Evolutionary conservation across 2,797 vertebrate genomes (phyloP).

Genomic region (Emys orbicularis): DNA sequence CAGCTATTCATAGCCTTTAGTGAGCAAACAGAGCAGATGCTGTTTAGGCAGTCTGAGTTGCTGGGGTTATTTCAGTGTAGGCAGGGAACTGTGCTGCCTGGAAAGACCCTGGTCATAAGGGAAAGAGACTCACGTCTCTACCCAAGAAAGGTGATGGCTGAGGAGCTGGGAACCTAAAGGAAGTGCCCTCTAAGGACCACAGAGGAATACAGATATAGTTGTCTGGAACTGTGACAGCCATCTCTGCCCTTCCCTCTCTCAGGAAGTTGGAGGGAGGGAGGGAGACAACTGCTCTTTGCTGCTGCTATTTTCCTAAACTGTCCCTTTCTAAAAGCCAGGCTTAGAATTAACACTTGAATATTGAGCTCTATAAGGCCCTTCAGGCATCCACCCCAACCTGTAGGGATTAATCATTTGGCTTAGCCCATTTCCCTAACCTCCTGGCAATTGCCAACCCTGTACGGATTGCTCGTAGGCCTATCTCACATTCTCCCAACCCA

Average conservation of each 20-base stretch:
- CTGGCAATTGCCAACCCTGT: not conserved
- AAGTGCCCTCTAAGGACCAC: not conserved
- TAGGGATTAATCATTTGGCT: not conserved
- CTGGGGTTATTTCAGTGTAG: not conserved
- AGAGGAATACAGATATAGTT: not conserved
- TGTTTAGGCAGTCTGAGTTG: not conserved
- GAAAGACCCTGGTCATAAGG: not conserved
- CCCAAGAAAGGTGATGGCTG: not conserved
- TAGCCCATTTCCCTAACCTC: not conserved
- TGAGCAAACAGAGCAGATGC: not conserved
- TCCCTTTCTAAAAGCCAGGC: not conserved
- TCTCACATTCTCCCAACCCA: not conserved
- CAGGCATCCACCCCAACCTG: not conserved
- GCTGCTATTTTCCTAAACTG: not conserved
- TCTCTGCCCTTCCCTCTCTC: not conserved
- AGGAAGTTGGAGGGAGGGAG: not conserved
- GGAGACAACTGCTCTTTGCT: rapidly evolving
- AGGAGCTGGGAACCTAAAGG: not conserved
- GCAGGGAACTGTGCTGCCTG: not conserved
- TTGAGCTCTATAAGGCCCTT: not conserved
- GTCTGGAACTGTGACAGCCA: not conserved
- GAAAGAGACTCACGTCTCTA: not conserved
- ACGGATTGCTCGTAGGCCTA: not conserved
- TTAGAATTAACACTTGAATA: not conserved
- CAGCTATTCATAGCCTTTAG: not conserved